Base-by-base conservation (phyloP, 2,113 vertebrate species). In the Oreotrochilus melanogaster region DNA sequence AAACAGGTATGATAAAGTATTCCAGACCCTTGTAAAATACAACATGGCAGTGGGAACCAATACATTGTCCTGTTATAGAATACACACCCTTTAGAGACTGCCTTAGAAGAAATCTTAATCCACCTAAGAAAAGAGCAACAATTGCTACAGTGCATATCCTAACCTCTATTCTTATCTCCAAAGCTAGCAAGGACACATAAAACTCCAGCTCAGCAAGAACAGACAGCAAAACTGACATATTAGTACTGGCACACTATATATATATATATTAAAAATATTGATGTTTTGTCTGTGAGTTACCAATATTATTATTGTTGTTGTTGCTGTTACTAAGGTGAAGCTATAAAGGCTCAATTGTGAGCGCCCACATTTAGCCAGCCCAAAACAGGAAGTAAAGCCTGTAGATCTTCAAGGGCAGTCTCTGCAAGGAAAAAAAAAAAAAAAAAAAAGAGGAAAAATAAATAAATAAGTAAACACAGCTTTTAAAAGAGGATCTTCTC, bases 231-330 rank as follows among this genome's bases (percentile, higher is more conserved):
- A 39, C 39, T 39, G 39, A 39, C 39, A 39, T 39, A 10, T 2
- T 3, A 66, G 11, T 9, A 4, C 25, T 74, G 51, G 21, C 47
- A 73, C 3, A 3, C 28, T 24, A 7, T 2, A 24, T 9, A 35
- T 4, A 50, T 9, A 35, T 4, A 35, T 4, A 50, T 9, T n/a
- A 4, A 4, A 3, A 54, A 50, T 31, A 64, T 1, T 25, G 14
- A 50, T 50, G 22, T 31, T 69, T 75, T 14, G 50, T 42, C 61
- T 57, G 4, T 8, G 19, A 91, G 12, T 47, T n/a, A 37, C 0
- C 0, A 28, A 21, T 39, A 30, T 3, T 56, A 10, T 10, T 74
- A 15, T 27, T 81, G 30, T 3, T 56, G 11, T 10, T 74, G 18
- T 27, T 81, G 30, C 3, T 78, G 58, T 48, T 51, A 33, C 13